Evolutionary conservation across 2,888 invertebrate species (phyloP).

Genomic region (Ceriagrion tenellum): DNA sequence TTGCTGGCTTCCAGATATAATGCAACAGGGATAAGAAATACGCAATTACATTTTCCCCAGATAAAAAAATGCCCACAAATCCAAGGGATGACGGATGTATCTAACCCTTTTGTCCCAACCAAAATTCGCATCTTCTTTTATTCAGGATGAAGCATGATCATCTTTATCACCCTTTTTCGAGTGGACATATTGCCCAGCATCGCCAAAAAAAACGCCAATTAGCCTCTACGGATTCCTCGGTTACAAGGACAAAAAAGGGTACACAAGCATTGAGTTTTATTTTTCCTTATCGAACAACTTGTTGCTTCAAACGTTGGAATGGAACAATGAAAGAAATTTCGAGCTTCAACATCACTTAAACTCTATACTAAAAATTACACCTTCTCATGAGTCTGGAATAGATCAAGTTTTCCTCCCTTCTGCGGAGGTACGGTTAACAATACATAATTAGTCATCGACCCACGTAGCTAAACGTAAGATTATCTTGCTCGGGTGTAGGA

Average conservation of each 20-base stretch:
- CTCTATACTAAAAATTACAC: no score
- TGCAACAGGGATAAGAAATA: neutral
- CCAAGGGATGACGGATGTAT: neutral
- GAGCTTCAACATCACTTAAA: neutral
- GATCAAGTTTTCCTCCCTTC: no score
- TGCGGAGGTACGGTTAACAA: no score
- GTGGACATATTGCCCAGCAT: neutral
- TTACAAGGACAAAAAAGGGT: neutral
- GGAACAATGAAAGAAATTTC: neutral
- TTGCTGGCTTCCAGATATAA: neutral
- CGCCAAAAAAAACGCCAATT: constrained; percentile 15
- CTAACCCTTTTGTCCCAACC: neutral
- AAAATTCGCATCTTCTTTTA: neutral
- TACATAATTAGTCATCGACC: no score
- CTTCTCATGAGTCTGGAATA: no score
- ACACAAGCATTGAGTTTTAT: neutral
- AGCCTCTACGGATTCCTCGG: neutral
- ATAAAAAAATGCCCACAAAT: neutral
- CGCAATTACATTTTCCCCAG: neutral
- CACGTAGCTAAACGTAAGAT: no score
- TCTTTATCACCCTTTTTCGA: neutral
- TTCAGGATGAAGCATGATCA: neutral
- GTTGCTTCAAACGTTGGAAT: neutral
- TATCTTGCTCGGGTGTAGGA: no score
- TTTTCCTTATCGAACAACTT: neutral